phyloP scores from a whole-genome alignment of 2,113 vertebrate genomes.

The Panthera uncia region DNA sequence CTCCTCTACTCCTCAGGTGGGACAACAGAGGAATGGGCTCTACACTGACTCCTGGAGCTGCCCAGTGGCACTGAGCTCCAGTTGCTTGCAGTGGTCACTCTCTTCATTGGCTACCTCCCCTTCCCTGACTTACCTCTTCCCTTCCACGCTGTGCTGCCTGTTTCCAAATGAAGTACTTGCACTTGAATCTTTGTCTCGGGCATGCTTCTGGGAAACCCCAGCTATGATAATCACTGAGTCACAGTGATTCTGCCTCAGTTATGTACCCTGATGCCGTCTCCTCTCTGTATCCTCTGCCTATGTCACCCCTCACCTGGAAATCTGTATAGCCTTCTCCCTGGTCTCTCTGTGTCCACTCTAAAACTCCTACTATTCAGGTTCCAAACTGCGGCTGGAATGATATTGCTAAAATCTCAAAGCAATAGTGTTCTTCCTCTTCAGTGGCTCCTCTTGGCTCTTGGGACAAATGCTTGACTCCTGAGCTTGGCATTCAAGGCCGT shows the following conservation, averaged over 20 bases:
- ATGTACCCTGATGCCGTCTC: background rate
- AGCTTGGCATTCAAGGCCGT: background rate
- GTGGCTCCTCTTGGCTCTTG: background rate
- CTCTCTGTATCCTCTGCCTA: background rate
- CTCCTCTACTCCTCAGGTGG: background rate
- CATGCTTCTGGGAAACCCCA: background rate
- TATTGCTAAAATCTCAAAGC: background rate
- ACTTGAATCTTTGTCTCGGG: background rate
- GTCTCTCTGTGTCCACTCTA: background rate
- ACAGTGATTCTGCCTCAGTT: background rate
- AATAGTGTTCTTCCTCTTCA: background rate
- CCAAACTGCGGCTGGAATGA: background rate
- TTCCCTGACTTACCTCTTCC: background rate
- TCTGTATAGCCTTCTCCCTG: background rate
- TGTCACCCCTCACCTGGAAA: background rate
- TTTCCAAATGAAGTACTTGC: background rate
- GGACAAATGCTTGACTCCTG: background rate
- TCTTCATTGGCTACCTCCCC: background rate
- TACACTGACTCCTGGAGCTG: background rate
- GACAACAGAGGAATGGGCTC: background rate
- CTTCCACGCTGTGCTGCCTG: background rate
- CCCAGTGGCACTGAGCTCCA: background rate
- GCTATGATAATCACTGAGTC: background rate
- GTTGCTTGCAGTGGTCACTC: background rate
- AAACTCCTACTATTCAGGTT: background rate